Conservation (phyloP, 2,888 invertebrate genomes). For the Hemaris fuciformis region DNA sequence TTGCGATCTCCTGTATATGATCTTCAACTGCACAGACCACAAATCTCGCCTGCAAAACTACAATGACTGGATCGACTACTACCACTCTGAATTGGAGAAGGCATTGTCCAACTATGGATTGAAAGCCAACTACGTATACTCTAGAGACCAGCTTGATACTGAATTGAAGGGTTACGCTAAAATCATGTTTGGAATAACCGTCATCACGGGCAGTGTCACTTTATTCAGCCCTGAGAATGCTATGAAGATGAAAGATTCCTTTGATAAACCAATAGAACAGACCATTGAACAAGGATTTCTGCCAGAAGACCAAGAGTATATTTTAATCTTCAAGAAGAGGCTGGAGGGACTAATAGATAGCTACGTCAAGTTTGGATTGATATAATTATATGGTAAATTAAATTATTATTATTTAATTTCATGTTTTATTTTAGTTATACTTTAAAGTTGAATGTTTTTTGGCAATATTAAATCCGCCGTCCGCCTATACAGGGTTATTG, state of each 20-base stretch:
- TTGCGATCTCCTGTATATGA: conserved; percentile 34
- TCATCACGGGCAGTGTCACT: conserved; percentile 21
- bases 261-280: conserved; percentile 1
- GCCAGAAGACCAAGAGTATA: neutral
- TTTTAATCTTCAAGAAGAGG: conserved; percentile 18
- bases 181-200: conserved; percentile 18
- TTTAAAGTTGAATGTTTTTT: no score
- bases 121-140: conserved; percentile 32
- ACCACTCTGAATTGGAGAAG: conserved; percentile 33
- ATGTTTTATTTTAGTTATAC: no score
- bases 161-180: conserved; percentile 37
- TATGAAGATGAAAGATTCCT: conserved; percentile 21
- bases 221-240: conserved; percentile 30
- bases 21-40: conserved; percentile 42
- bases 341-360: conserved; percentile 28
- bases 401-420: no score
- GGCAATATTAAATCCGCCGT: no score
- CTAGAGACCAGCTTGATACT: conserved; percentile 36
- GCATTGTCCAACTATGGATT: conserved; percentile 30
- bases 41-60: conserved; percentile 30
- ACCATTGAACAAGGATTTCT: neutral
- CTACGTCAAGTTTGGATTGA: conserved; percentile 26
- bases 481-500: no score
- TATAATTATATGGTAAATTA: conserved; percentile 17
- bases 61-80: conserved; percentile 37